A percentile compares a stretch with the other conserved stretches of the same genome.
Evolutionary conservation across 2,113 vertebrate genomes (phyloP).

Genomic region (Chelonoidis abingdonii): DNA sequence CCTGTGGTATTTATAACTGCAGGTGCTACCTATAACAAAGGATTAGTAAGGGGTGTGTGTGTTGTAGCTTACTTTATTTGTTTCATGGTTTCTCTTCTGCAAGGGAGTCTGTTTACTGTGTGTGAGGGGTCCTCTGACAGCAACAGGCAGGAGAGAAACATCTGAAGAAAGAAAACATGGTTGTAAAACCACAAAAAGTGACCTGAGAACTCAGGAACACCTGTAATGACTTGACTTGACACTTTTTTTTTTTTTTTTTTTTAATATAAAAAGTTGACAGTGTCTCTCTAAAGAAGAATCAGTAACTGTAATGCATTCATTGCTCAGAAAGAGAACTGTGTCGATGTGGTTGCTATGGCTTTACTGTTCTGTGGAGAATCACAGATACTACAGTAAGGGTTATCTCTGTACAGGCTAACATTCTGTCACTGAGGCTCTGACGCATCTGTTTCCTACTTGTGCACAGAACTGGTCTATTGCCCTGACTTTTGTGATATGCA

Average conservation of each 20-base stretch:
- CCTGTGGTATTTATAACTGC: background rate
- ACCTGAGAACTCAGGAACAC: background rate
- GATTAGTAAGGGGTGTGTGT: background rate
- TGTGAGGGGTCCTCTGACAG: rapidly evolving
- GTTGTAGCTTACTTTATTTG: background rate
- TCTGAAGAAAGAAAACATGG: conserved; percentile 1
- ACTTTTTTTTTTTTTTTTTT: too few relatives aligned
- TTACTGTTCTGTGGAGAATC: background rate
- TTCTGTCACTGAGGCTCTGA: background rate
- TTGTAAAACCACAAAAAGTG: background rate
- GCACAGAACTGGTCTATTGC: background rate
- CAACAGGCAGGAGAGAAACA: background rate
- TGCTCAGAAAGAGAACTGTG: too few relatives aligned
- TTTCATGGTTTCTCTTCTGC: background rate
- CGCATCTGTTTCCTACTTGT: conserved; percentile 67
- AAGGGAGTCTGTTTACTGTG: background rate
- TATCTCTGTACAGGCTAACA: background rate
- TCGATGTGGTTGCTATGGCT: background rate
- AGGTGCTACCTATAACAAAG: background rate
- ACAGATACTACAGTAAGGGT: background rate
- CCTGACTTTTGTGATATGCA: background rate
- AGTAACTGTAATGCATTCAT: background rate
- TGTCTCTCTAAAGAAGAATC: background rate
- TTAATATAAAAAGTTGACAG: background rate
- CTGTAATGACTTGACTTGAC: background rate